phyloP scores from a whole-genome alignment of 2,113 vertebrate species.

The Grallaria varia region DNA sequence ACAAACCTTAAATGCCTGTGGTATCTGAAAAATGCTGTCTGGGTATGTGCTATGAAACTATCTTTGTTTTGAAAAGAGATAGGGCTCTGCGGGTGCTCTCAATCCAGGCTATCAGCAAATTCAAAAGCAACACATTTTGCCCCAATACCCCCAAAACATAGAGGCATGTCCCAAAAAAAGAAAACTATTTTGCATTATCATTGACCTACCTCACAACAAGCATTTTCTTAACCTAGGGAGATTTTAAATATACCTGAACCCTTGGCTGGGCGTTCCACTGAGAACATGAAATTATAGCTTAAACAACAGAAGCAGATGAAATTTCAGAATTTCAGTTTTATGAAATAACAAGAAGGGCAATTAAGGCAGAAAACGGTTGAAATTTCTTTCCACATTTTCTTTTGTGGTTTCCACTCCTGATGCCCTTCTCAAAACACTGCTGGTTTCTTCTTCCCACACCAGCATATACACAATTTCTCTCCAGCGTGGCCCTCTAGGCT shows the following conservation, averaged over 20 bases:
- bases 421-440: not conserved
- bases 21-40: not conserved
- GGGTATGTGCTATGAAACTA: not conserved
- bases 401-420: not conserved
- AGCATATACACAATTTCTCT: rapidly evolving
- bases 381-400: not conserved
- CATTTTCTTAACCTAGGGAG: not conserved
- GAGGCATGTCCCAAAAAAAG: not conserved
- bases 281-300: not conserved
- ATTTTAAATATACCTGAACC: not conserved
- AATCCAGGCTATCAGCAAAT: not conserved
- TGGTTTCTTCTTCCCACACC: not conserved
- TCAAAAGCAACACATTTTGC: not conserved
- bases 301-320: not conserved
- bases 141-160: not conserved
- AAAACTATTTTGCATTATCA: not conserved
- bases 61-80: not conserved
- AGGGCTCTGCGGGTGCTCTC: not conserved
- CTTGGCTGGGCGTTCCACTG: not conserved
- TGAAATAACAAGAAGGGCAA: not conserved
- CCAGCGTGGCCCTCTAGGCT: not conserved
- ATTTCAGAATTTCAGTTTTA: not conserved
- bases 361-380: not conserved
- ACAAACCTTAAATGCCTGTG: rapidly evolving
- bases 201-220: not conserved